These are phyloP conservation scores for Lobophora halterata DNA, from an alignment of 2,888 invertebrate genomes.

Conservation along the genomic window DNA sequence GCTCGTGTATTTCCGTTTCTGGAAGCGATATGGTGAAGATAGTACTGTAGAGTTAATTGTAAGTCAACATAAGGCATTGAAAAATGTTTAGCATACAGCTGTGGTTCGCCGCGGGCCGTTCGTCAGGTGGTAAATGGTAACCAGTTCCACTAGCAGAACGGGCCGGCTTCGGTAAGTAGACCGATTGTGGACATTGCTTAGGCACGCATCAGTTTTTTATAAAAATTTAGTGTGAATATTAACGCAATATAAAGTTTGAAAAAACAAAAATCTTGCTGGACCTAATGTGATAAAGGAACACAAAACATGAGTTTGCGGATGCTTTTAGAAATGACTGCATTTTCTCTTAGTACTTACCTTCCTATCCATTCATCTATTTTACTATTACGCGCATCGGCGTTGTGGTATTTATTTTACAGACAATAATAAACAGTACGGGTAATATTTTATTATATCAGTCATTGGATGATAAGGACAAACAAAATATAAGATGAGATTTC, in stretches of 20 bases:
- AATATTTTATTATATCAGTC: no score
- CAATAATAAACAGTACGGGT: no score
- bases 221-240: slow-evolving; percentile 31
- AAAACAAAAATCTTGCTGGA: no score
- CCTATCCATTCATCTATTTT: no score
- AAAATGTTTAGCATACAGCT: slow-evolving; percentile 53
- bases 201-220: slow-evolving; percentile 39
- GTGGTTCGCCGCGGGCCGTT: slow-evolving; percentile 43
- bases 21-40: slow-evolving; percentile 5
- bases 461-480: no score
- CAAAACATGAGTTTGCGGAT: no score
- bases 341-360: slow-evolving; percentile 1
- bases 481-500: background rate
- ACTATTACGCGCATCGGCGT: no score
- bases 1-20: slow-evolving; percentile 8
- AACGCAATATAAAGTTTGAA: no score
- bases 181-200: slow-evolving; percentile 45
- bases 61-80: slow-evolving; percentile 44
- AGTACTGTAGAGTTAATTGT: slow-evolving; percentile 35
- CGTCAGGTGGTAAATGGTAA: slow-evolving; percentile 55
- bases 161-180: slow-evolving; percentile 55
- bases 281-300: no score
- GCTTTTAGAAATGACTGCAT: slow-evolving; percentile 1
- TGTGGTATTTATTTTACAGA: no score
- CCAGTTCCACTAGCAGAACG: slow-evolving; percentile 57